These are phyloP conservation scores for Phasia obesa DNA, from an alignment of 2,888 invertebrate genomes.

Conservation along the genomic window DNA sequence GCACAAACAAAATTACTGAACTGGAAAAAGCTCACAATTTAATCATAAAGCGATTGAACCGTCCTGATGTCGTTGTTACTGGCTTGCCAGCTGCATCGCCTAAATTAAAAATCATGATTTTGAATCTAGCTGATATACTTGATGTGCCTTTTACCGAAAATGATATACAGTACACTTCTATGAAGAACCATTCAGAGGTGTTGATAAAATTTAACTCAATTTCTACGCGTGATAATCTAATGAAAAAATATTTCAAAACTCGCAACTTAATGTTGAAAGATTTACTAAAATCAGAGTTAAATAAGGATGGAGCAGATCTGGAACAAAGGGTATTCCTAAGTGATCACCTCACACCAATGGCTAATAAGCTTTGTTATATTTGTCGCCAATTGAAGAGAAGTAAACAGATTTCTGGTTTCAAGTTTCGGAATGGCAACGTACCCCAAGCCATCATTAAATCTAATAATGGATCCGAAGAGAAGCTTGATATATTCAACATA, in stretches of 20 bases:
- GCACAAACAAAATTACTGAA: neutral
- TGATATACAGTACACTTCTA: neutral
- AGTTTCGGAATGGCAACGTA: slow-evolving; percentile 10
- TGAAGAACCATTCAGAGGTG: slow-evolving; percentile 3
- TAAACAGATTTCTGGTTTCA: slow-evolving; percentile 12
- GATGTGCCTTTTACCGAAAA: neutral
- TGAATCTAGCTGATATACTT: neutral
- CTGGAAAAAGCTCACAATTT: slow-evolving; percentile 1
- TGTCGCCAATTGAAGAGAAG: slow-evolving; percentile 11
- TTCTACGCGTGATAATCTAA: slow-evolving; percentile 1
- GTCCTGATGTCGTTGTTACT: neutral
- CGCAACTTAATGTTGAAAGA: slow-evolving; percentile 8
- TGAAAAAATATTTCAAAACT: slow-evolving; percentile 15
- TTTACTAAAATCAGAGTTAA: neutral
- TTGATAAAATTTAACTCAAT: too few species aligned
- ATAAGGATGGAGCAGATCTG: neutral
- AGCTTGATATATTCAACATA: neutral
- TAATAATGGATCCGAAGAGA: neutral
- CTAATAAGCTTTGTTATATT: slow-evolving; percentile 14
- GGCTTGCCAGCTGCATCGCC: neutral
- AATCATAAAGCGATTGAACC: neutral
- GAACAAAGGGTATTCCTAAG: slow-evolving; percentile 5
- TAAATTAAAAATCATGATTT: neutral
- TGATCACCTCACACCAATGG: slow-evolving; percentile 26
- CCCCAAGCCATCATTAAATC: neutral